Percentiles rank a stretch among this genome's conserved stretches.
Conservation (phyloP, 1,140 invertebrate species). For the Eubasilissa regina region DNA sequence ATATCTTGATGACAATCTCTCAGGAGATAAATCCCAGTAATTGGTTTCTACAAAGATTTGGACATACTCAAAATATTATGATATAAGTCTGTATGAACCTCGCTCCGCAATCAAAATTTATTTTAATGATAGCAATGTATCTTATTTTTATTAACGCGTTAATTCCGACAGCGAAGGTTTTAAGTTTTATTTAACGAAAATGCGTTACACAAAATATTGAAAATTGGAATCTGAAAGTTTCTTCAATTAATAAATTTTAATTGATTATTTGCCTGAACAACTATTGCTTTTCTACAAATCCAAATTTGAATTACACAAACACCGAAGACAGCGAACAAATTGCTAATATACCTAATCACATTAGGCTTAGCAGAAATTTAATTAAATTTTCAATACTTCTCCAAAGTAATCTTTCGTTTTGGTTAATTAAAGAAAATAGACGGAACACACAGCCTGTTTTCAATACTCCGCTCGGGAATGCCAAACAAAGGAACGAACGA, state of each 20-base stretch:
- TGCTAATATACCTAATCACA: constrained; percentile 32
- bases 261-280: constrained; percentile 18
- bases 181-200: neutral
- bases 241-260: constrained; percentile 16
- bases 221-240: neutral
- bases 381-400: constrained; percentile 42
- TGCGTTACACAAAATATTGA: neutral
- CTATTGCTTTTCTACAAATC: constrained; percentile 18
- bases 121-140: neutral
- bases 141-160: neutral
- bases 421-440: constrained; percentile 43
- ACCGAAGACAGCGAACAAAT: constrained; percentile 10
- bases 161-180: neutral
- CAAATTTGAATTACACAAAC: constrained; percentile 27
- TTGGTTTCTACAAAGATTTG: too few relatives aligned
- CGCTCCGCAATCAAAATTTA: neutral
- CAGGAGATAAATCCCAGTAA: too few relatives aligned
- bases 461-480: constrained; percentile 15
- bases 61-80: too few relatives aligned
- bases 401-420: constrained; percentile 39
- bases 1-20: too few relatives aligned
- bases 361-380: constrained; percentile 39
- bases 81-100: neutral
- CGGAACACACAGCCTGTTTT: constrained; percentile 16
- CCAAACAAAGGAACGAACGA: constrained; percentile 39